Percentiles rank a stretch among this genome's conserved stretches.
Evolutionary conservation across 2,797 vertebrate genomes (phyloP).

Genomic region (Otolemur crassicaudatus): DNA sequence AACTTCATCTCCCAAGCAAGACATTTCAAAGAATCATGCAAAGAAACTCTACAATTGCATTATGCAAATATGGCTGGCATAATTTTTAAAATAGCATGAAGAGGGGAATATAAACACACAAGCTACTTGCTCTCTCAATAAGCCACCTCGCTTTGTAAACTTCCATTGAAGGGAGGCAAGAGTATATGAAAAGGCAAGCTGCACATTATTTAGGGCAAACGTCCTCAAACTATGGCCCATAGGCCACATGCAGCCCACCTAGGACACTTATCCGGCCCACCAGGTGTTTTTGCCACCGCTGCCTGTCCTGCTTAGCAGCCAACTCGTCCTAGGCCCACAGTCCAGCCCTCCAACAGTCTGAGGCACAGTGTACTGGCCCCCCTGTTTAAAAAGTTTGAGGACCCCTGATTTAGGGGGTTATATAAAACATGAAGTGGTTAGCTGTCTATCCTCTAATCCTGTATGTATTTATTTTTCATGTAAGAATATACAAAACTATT

Average conservation of each 20-base stretch:
- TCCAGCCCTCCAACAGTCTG: too few relatives aligned
- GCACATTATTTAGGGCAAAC: not conserved
- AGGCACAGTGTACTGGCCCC: too few relatives aligned
- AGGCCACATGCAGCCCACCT: too few relatives aligned
- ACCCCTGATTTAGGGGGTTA: not conserved
- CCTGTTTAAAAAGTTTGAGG: too few relatives aligned
- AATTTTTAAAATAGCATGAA: not conserved
- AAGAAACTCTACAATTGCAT: not conserved
- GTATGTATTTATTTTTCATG: not conserved
- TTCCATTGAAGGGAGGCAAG: not conserved
- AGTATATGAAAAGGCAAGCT: not conserved
- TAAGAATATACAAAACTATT: not conserved
- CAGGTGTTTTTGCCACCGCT: too few relatives aligned
- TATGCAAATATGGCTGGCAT: not conserved
- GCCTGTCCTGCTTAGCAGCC: too few relatives aligned
- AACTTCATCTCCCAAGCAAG: not conserved
- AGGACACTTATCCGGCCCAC: too few relatives aligned
- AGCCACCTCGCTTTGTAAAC: not conserved
- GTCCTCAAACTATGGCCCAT: too few relatives aligned
- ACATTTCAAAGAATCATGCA: not conserved
- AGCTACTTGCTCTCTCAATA: not conserved
- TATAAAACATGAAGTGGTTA: not conserved
- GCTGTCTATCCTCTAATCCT: not conserved
- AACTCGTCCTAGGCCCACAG: too few relatives aligned
- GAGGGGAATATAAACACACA: not conserved